Conservation (phyloP, 2,797 vertebrate genomes). For the Agapornis canus region DNA sequence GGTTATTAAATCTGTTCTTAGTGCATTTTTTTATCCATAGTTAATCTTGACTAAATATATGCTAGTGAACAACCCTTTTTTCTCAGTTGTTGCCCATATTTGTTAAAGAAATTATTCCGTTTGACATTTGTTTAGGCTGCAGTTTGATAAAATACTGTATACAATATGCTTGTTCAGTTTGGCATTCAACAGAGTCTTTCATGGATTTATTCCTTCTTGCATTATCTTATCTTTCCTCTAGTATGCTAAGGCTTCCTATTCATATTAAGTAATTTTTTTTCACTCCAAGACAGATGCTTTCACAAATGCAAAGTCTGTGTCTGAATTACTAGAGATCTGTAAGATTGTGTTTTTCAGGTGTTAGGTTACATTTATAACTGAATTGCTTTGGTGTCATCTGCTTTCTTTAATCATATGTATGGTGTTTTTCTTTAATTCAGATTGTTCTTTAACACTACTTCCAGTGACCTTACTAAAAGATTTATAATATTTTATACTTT, state of each 20-base stretch:
- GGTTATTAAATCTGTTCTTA: constrained; percentile 79
- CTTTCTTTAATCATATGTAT: neutral
- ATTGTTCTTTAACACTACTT: neutral
- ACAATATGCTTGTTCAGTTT: constrained; percentile 71
- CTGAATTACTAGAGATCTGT: neutral
- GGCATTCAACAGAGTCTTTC: constrained; percentile 73
- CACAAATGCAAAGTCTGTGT: constrained; percentile 8
- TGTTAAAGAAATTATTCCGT: constrained; percentile 78
- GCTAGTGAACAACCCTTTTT: constrained; percentile 69
- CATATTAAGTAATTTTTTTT: constrained; percentile 73
- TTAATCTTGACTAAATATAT: constrained; percentile 82
- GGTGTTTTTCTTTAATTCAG: neutral
- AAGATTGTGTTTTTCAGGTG: constrained; percentile 1
- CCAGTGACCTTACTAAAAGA: neutral
- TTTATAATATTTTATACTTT: neutral
- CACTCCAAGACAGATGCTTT: constrained; percentile 53
- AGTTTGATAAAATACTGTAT: constrained; percentile 80
- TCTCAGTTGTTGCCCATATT: constrained; percentile 84
- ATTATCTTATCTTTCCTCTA: constrained; percentile 76
- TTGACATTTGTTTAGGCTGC: constrained; percentile 83
- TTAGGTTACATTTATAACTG: constrained; percentile 4
- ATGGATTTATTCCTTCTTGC: constrained; percentile 77
- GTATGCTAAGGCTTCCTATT: constrained; percentile 74
- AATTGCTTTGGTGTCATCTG: neutral
- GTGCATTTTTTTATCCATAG: constrained; percentile 74